phyloP scores from a whole-genome alignment of 2,888 invertebrate species.

The Andrena flavipes region DNA sequence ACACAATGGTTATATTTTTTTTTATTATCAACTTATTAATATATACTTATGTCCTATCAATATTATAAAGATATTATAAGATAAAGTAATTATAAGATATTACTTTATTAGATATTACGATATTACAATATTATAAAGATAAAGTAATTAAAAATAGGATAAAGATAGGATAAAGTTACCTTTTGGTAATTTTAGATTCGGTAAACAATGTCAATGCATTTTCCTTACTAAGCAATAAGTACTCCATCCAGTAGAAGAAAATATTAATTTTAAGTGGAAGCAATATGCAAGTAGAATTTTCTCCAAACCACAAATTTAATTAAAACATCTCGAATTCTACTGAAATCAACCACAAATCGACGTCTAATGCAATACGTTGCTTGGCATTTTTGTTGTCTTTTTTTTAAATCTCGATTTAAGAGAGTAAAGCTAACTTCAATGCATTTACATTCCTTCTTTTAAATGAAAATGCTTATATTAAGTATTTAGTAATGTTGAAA shows the following conservation, averaged over 20 bases:
- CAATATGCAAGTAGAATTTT: background rate
- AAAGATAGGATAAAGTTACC: constrained; percentile 10
- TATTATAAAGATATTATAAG: too few relatives aligned
- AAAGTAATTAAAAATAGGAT: too few relatives aligned
- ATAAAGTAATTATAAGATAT: too few relatives aligned
- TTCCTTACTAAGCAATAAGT: background rate
- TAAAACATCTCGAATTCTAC: constrained; percentile 27
- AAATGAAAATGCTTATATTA: background rate
- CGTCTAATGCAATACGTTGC: constrained; percentile 21
- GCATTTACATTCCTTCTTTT: background rate
- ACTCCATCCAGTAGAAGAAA: background rate
- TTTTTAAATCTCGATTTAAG: constrained; percentile 2
- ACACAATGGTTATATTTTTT: too few relatives aligned
- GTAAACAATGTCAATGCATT: background rate
- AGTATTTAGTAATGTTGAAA: too few relatives aligned
- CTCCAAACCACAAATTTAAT: constrained; percentile 47
- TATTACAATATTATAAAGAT: too few relatives aligned
- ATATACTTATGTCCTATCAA: too few relatives aligned
- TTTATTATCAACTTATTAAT: too few relatives aligned
- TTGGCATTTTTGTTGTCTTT: constrained; percentile 22
- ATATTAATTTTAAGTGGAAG: background rate
- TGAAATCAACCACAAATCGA: constrained; percentile 10
- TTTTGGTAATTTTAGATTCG: background rate
- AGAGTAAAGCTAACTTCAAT: constrained; percentile 20
- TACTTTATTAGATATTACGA: too few relatives aligned